Percentiles rank a stretch among this genome's conserved stretches.
These are phyloP conservation scores for Steatocranus sp. DNA, from an alignment of 2,797 vertebrate species.

Conservation along the genomic window DNA sequence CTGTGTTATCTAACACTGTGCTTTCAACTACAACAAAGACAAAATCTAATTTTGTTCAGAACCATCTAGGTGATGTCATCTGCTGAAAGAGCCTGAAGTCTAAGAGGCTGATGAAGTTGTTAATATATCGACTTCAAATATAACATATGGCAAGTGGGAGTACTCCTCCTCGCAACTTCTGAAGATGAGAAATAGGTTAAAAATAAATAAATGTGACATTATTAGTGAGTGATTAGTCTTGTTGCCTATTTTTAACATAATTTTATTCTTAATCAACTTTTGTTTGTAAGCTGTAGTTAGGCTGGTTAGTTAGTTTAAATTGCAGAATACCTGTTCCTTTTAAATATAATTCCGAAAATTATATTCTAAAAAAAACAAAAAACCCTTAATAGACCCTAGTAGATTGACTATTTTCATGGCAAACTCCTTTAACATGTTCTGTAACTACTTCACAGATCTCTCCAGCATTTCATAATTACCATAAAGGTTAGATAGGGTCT, in stretches of 20 bases:
- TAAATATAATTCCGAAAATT: not conserved
- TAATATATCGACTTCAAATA: not conserved
- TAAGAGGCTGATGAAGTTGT: not conserved
- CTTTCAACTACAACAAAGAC: not conserved
- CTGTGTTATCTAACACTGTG: not conserved
- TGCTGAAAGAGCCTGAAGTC: not conserved
- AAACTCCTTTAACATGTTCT: not conserved
- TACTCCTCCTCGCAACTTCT: not conserved
- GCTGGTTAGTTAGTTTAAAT: not conserved
- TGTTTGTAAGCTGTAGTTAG: not conserved
- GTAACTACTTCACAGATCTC: not conserved
- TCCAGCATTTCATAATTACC: not conserved
- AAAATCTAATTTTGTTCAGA: not conserved
- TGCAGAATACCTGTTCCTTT: not conserved
- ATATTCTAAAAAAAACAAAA: not conserved
- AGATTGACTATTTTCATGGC: not conserved
- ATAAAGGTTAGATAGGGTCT: not conserved
- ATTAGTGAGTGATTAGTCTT: not conserved
- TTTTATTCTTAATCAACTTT: not conserved
- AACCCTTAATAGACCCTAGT: not conserved
- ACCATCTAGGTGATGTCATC: not conserved
- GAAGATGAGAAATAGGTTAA: not conserved
- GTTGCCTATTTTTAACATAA: not conserved
- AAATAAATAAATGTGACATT: not conserved
- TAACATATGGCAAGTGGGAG: not conserved